A percentile compares a stretch with the other conserved stretches of the same genome.
Conservation (phyloP, 1,140 invertebrate genomes). For the Lordiphosa clarofinis region DNA sequence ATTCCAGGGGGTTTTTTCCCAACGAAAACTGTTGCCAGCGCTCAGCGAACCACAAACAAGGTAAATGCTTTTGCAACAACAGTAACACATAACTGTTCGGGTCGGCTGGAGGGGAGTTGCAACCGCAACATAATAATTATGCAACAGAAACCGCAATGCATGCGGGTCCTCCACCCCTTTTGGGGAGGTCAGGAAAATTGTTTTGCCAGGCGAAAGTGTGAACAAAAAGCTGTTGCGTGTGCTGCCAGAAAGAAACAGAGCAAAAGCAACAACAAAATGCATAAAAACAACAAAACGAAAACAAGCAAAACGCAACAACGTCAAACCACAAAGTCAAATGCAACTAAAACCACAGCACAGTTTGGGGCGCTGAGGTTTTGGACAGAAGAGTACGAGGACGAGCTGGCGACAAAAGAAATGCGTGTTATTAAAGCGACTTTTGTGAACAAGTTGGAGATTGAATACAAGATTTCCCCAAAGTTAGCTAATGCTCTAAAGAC, state of each 20-base stretch:
- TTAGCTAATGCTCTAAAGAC: background rate
- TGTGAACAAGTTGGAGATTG: background rate
- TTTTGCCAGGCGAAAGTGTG: constrained; percentile 75
- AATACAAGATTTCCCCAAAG: constrained; percentile 8
- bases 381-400: constrained; percentile 8
- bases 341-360: constrained; percentile 70
- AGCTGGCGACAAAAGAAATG: background rate
- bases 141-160: constrained; percentile 76
- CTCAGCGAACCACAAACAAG: constrained; percentile 69
- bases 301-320: constrained; percentile 57
- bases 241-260: constrained; percentile 44
- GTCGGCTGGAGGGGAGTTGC: constrained; percentile 17
- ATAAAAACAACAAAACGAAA: constrained; percentile 46
- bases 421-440: constrained; percentile 41
- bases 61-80: constrained; percentile 70
- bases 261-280: constrained; percentile 20
- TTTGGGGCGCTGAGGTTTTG: constrained; percentile 54
- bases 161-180: constrained; percentile 32
- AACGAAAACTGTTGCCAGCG: constrained; percentile 60
- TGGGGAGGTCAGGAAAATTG: constrained; percentile 60
- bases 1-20: constrained; percentile 41
- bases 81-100: constrained; percentile 50
- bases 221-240: constrained; percentile 76
- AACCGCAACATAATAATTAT: constrained; percentile 77
- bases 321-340: constrained; percentile 76